Evolutionary conservation across 2,113 vertebrate species (phyloP).

Genomic region (Neogobius melanostomus): DNA sequence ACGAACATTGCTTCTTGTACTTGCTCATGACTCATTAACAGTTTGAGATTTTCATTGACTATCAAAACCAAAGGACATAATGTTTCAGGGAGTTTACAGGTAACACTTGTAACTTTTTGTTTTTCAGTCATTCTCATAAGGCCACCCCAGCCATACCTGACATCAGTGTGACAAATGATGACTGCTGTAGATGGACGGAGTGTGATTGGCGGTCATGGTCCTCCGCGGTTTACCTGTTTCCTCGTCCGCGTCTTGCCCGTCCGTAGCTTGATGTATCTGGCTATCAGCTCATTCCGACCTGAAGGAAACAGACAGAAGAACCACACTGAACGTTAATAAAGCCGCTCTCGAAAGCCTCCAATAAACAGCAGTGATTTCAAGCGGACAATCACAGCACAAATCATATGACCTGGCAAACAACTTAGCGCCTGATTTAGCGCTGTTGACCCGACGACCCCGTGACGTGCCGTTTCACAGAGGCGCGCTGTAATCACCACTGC

Average conservation of each 20-base stretch:
- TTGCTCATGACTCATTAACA: too few species aligned
- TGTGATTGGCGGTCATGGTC: slow-evolving; percentile 17
- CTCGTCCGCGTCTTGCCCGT: slow-evolving; percentile 75
- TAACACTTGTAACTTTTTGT: too few species aligned
- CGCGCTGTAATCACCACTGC: slow-evolving; percentile 91
- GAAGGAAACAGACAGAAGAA: slow-evolving; percentile 55
- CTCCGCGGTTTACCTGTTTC: slow-evolving; percentile 65
- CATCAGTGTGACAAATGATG: slow-evolving; percentile 14
- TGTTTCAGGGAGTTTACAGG: not conserved
- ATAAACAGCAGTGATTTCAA: slow-evolving; percentile 8
- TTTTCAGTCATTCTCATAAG: not conserved
- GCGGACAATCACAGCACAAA: slow-evolving; percentile 33
- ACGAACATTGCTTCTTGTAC: too few species aligned
- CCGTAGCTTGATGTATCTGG: slow-evolving; percentile 74
- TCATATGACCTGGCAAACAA: slow-evolving; percentile 56
- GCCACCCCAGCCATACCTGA: not conserved
- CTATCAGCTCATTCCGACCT: slow-evolving; percentile 75
- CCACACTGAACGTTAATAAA: slow-evolving; percentile 22
- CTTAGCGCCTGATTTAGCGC: slow-evolving; percentile 78
- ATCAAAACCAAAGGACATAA: not conserved
- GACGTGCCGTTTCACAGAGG: slow-evolving; percentile 76
- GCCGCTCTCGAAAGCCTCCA: slow-evolving; percentile 2
- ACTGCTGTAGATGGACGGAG: not conserved
- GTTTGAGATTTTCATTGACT: too few species aligned
- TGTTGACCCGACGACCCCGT: slow-evolving; percentile 79